A percentile compares a stretch with the other conserved stretches of the same genome.
Evolutionary conservation across 2,888 invertebrate genomes (phyloP).

Genomic region (Nomada goodeniana): DNA sequence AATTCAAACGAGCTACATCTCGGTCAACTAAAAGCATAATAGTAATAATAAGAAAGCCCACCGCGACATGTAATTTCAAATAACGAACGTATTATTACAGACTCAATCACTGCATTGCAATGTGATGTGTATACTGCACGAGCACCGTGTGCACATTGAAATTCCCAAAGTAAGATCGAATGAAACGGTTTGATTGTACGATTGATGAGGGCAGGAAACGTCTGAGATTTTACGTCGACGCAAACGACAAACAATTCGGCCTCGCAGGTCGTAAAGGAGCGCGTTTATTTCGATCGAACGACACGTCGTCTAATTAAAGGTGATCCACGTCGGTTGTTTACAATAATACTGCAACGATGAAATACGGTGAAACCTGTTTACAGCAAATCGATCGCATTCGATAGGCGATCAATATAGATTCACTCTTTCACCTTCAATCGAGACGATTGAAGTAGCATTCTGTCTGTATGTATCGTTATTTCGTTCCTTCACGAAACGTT

Average conservation of each 20-base stretch:
- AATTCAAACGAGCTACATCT: too few relatives aligned
- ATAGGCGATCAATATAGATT: slow-evolving; percentile 2
- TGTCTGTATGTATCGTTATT: background rate
- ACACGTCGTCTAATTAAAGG: background rate
- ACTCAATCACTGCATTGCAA: too few relatives aligned
- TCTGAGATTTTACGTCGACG: background rate
- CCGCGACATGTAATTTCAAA: too few relatives aligned
- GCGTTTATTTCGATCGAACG: slow-evolving; percentile 2
- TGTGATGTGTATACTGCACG: too few relatives aligned
- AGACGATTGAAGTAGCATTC: background rate
- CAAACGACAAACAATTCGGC: background rate
- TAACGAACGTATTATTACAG: too few relatives aligned
- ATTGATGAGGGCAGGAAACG: background rate
- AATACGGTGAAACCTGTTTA: background rate
- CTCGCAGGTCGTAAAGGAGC: background rate
- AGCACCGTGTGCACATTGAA: background rate
- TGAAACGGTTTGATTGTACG: background rate
- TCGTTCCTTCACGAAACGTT: background rate
- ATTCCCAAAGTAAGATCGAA: background rate
- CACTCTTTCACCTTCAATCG: background rate
- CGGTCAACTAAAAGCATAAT: too few relatives aligned
- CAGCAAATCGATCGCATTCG: background rate
- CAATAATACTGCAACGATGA: background rate
- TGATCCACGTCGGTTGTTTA: slow-evolving; percentile 8
- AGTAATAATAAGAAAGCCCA: too few relatives aligned